These are phyloP conservation scores for Endotricha flammealis DNA, from an alignment of 2,888 invertebrate genomes.

Conservation along the genomic window DNA sequence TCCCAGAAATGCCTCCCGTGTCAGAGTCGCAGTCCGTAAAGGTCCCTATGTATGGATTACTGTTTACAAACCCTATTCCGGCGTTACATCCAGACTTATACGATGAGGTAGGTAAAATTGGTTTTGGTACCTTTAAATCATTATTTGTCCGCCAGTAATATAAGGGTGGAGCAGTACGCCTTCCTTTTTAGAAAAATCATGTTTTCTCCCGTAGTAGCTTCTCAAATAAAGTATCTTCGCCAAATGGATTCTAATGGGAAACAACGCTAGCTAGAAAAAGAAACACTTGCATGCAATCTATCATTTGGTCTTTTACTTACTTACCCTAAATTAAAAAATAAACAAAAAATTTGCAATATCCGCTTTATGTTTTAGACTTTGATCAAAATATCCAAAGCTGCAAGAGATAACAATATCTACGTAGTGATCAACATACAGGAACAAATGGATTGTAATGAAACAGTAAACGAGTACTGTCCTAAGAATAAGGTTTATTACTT, in stretches of 20 bases:
- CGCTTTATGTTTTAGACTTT: conserved; percentile 75
- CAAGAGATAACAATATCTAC: conserved; percentile 78
- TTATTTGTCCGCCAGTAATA: not conserved
- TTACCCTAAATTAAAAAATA: too few species aligned
- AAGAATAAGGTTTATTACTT: conserved; percentile 71
- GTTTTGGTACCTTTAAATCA: not conserved
- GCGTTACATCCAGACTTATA: conserved; percentile 48
- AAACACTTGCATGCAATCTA: too few species aligned
- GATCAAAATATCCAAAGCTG: conserved; percentile 60
- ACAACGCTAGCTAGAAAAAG: too few species aligned
- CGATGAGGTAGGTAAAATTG: conserved; percentile 38
- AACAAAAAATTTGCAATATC: too few species aligned
- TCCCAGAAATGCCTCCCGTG: conserved; percentile 82
- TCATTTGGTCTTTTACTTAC: too few species aligned
- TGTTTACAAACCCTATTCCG: conserved; percentile 44
- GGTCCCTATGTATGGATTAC: conserved; percentile 49
- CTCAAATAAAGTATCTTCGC: too few species aligned
- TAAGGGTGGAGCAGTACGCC: too few species aligned
- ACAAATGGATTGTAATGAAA: conserved; percentile 70
- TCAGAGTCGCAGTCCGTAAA: conserved; percentile 31
- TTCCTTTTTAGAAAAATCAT: too few species aligned
- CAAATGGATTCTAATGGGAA: too few species aligned
- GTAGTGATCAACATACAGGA: conserved; percentile 85
- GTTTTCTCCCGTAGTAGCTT: too few species aligned
- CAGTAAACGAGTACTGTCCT: conserved; percentile 67